phyloP scores from a whole-genome alignment of 2,113 vertebrate genomes.

The Apus apus region DNA sequence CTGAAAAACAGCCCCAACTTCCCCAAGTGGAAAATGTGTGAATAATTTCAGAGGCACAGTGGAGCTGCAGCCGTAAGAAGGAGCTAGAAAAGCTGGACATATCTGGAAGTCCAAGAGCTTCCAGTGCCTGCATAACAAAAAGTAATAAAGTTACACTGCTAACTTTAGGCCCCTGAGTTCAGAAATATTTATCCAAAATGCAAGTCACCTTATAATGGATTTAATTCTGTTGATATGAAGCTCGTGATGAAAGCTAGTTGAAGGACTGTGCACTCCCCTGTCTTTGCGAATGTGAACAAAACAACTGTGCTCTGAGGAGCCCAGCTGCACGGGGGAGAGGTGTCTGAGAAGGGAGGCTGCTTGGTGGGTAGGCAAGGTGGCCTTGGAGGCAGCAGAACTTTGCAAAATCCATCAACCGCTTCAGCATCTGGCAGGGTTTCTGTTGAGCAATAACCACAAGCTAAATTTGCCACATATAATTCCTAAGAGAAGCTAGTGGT shows the following conservation, averaged over 20 bases:
- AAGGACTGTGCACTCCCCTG: background rate
- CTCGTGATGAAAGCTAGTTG: background rate
- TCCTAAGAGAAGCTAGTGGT: slow-evolving; percentile 9
- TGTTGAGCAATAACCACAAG: slow-evolving; percentile 33
- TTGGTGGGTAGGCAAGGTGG: background rate
- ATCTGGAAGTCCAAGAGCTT: background rate
- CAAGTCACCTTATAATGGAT: background rate
- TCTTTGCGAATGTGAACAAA: background rate
- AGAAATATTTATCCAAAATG: background rate
- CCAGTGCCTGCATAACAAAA: background rate
- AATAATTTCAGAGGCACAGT: background rate
- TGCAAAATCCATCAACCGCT: background rate
- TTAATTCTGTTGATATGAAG: background rate
- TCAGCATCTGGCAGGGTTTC: background rate
- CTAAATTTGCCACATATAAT: slow-evolving; percentile 35
- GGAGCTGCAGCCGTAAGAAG: background rate
- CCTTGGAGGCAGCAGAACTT: background rate
- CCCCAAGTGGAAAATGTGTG: background rate
- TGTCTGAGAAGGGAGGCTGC: background rate
- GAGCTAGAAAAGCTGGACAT: background rate
- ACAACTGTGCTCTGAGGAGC: background rate
- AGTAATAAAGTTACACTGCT: background rate
- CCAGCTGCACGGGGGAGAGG: background rate
- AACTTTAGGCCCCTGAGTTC: background rate
- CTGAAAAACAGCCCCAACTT: background rate